Conservation (phyloP, 2,888 invertebrate species). For the Dorcus parallelipipedus region DNA sequence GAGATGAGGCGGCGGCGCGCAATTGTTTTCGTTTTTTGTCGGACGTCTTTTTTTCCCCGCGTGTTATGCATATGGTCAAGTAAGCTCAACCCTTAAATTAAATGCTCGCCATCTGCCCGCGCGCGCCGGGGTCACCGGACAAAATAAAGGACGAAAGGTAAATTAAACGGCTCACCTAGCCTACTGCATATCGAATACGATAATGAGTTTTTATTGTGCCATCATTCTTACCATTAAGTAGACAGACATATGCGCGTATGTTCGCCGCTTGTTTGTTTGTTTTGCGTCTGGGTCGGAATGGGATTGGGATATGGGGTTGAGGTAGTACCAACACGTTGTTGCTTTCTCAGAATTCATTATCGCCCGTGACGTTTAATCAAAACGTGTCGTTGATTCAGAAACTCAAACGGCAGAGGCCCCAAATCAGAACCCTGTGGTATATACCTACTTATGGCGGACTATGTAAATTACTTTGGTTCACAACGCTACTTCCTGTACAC, state of each 20-base stretch:
- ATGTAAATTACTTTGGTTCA: no score
- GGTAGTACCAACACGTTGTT: neutral
- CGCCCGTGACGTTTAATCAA: no score
- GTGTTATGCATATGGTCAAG: slow-evolving; percentile 32
- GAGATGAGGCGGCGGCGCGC: no score
- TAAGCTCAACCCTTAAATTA: slow-evolving; percentile 28
- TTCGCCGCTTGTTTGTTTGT: neutral
- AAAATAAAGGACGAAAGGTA: slow-evolving; percentile 18
- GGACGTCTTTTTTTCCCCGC: neutral
- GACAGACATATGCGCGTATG: slow-evolving; percentile 14
- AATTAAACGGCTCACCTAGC: slow-evolving; percentile 5
- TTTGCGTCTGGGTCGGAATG: neutral
- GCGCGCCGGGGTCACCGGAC: slow-evolving; percentile 26
- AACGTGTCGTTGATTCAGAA: no score
- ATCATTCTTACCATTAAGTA: slow-evolving; percentile 32
- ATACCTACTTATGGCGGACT: no score
- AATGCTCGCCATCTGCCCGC: slow-evolving; percentile 28
- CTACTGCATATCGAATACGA: slow-evolving; percentile 33
- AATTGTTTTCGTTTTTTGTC: no score
- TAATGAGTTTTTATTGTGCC: slow-evolving; percentile 38
- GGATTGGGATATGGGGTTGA: neutral
- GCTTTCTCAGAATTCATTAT: neutral
- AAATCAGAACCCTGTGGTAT: no score
- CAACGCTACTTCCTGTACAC: no score
- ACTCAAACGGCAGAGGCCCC: no score